Evolutionary conservation across 2,113 vertebrate genomes (phyloP), one percentile per base, ranked within the genome.

Genomic region (Lipophrys pholis): DNA sequence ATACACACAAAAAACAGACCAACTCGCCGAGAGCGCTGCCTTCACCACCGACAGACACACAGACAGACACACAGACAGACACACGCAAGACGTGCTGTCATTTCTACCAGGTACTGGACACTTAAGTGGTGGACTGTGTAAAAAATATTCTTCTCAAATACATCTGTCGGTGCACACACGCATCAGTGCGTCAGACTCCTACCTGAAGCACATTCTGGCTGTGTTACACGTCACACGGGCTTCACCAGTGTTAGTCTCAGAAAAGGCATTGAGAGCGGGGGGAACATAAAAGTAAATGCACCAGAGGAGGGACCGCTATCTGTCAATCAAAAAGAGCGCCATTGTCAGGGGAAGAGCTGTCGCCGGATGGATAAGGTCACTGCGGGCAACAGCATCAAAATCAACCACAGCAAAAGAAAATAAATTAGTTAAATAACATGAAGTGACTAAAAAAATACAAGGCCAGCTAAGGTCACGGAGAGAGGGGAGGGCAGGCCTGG

Each of bases 331-430:
- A 78, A 7, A n/a, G 40, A 35, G 53, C 6, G 7, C 69, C 39
- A 62, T 81, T 16, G 73, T 87, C 82, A 80, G 64, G 84, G 62
- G 77, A 82, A 64, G 67, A 56, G 76, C 77, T 69, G 79, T 80
- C 43, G 52, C 63, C 2, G 30, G 69, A 80, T 77, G 84, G 80
- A 91, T 89, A 86, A 89, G 83, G 87, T 90, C 88, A 90, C 49
- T 2, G 14, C 5, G 9, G 79, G 59, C 58, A 62, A 72, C 14
- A 52, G 72, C 89, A 78, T 89, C 65, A 76, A 81, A 89, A 81
- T 56, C 41, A 59, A 56, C 55, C 17, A 49, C 12, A 36, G 58
- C 60, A 50, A 30, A 30, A 30, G 21, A 81, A 73, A 81, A 30
- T 5, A 30, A 69, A 77, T n/a, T 0, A 43, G 49, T 60, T 67